Conservation (phyloP, 2,797 vertebrate species). For the Lacerta bilineata region DNA sequence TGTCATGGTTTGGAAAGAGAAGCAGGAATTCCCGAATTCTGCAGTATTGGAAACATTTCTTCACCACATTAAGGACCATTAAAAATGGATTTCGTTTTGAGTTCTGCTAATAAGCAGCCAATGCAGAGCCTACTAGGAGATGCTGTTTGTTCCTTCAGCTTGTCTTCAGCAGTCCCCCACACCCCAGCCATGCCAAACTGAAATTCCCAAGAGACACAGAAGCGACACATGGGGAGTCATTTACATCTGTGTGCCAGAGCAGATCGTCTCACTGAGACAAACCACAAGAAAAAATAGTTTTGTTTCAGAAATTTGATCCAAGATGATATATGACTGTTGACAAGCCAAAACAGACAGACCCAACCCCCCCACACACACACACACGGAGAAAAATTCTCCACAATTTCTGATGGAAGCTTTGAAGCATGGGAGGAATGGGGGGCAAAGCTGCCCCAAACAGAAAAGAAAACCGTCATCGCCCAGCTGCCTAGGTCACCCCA, state of each 20-base stretch:
- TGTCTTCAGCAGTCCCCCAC: neutral
- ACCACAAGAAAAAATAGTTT: neutral
- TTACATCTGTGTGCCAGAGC: neutral
- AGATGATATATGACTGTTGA: neutral
- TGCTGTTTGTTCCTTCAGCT: slow-evolving; percentile 3
- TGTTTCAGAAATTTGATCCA: neutral
- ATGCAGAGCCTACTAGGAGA: slow-evolving; percentile 5
- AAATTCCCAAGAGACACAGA: neutral
- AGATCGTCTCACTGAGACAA: neutral
- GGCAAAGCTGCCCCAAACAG: neutral
- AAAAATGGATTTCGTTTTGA: neutral
- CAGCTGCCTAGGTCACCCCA: neutral
- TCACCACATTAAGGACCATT: neutral
- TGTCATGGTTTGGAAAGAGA: neutral
- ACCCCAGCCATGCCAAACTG: slow-evolving; percentile 1
- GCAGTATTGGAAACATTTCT: neutral
- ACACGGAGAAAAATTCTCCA: neutral
- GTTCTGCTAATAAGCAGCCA: neutral
- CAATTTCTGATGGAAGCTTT: neutral
- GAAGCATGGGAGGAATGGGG: neutral
- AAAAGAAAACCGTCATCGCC: neutral
- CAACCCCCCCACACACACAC: too few species aligned
- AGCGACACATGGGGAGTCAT: neutral
- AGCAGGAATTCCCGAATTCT: neutral
- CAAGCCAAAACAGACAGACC: neutral